Conservation (phyloP, 2,888 invertebrate genomes). For the Hydriomena furcata region DNA sequence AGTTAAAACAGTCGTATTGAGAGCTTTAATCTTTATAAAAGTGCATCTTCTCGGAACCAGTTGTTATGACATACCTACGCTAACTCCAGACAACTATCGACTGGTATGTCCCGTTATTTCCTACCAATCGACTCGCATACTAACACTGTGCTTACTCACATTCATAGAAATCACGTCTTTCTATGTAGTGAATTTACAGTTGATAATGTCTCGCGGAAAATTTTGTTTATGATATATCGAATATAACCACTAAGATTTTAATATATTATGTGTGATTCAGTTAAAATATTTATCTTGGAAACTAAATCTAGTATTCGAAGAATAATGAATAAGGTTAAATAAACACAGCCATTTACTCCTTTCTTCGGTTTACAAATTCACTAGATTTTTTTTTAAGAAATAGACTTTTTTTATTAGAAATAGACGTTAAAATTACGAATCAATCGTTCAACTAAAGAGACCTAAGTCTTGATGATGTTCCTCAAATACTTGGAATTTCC, state of each 20-base stretch:
- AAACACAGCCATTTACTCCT: no score
- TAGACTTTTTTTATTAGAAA: neutral
- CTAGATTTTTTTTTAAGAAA: no score
- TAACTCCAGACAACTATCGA: slow-evolving; percentile 50
- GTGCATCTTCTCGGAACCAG: slow-evolving; percentile 22
- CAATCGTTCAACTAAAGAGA: neutral
- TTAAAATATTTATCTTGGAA: no score
- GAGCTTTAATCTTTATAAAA: slow-evolving; percentile 6
- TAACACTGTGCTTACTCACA: slow-evolving; percentile 43
- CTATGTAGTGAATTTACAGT: slow-evolving; percentile 1
- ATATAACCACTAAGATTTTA: slow-evolving; percentile 5
- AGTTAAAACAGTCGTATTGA: no score
- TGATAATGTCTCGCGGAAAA: slow-evolving; percentile 8
- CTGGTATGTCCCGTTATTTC: slow-evolving; percentile 75
- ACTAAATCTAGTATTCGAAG: no score
- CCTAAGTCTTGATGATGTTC: neutral
- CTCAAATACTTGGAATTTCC: slow-evolving; percentile 4
- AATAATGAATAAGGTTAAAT: no score
- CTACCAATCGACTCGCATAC: slow-evolving; percentile 68
- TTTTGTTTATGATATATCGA: neutral
- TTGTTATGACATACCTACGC: slow-evolving; percentile 22
- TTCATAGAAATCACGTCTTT: slow-evolving; percentile 23
- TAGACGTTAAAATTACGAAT: neutral
- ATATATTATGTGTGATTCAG: slow-evolving; percentile 6
- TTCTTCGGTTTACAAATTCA: no score